Conservation (phyloP, 2,888 invertebrate genomes). For the Empis stercorea region DNA sequence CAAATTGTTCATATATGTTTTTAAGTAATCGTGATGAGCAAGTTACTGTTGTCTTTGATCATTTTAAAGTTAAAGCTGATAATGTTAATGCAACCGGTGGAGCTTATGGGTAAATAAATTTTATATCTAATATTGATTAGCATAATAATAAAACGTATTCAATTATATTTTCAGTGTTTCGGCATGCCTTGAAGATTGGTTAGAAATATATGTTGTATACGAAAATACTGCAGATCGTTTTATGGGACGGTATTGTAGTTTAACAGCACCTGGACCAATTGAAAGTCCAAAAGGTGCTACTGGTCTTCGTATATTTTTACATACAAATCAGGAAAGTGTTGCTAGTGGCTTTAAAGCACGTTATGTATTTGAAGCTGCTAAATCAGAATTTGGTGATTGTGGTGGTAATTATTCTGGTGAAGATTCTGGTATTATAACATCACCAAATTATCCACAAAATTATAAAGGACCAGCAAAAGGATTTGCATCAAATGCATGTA, state of each 20-base stretch:
- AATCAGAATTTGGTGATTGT: slow-evolving; percentile 84
- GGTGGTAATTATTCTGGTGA: slow-evolving; percentile 79
- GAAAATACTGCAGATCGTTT: slow-evolving; percentile 69
- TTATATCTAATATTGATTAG: not conserved
- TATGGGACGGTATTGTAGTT: slow-evolving; percentile 84
- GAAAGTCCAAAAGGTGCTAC: slow-evolving; percentile 82
- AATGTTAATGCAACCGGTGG: slow-evolving; percentile 63
- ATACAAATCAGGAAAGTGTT: slow-evolving; percentile 75
- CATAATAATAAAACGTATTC: too few relatives aligned
- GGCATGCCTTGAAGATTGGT: slow-evolving; percentile 83
- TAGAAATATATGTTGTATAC: slow-evolving; percentile 85
- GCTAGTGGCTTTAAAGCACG: slow-evolving; percentile 93
- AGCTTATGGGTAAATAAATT: slow-evolving; percentile 49
- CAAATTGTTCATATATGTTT: slow-evolving; percentile 88
- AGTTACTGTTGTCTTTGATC: slow-evolving; percentile 81
- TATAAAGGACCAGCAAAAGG: slow-evolving; percentile 74
- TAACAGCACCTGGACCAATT: slow-evolving; percentile 86
- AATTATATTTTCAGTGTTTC: too few relatives aligned
- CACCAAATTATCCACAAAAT: slow-evolving; percentile 81
- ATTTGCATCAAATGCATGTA: slow-evolving; percentile 78
- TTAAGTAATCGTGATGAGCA: slow-evolving; percentile 76
- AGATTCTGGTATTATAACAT: slow-evolving; percentile 71
- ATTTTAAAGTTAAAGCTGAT: slow-evolving; percentile 78
- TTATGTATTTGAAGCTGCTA: slow-evolving; percentile 83
- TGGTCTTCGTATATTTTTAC: slow-evolving; percentile 76